A percentile compares a stretch with the other conserved stretches of the same genome.
Conservation (phyloP, 1,140 invertebrate species). For the Fopius arisanus region DNA sequence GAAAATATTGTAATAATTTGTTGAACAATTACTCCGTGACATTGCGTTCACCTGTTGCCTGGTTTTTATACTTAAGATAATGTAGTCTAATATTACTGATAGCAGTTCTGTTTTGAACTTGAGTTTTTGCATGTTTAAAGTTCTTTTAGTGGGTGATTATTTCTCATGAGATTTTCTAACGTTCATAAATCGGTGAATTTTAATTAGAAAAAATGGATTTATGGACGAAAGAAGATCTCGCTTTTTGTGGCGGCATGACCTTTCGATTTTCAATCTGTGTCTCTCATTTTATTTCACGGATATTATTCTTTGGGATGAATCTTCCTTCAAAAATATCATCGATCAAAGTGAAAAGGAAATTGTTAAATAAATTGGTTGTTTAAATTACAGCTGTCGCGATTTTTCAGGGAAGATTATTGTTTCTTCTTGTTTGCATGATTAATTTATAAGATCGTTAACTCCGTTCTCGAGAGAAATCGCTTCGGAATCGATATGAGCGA, state of each 20-base stretch:
- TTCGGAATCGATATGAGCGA: too few species aligned
- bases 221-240: background rate
- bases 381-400: background rate
- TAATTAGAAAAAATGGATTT: background rate
- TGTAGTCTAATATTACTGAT: background rate
- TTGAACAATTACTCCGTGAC: slow-evolving; percentile 1
- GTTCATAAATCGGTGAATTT: slow-evolving; percentile 7
- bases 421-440: slow-evolving; percentile 23
- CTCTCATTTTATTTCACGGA: slow-evolving; percentile 23
- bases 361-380: background rate
- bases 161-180: slow-evolving; percentile 6
- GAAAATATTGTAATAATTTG: slow-evolving; percentile 1
- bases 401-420: background rate
- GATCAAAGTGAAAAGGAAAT: background rate
- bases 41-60: slow-evolving; percentile 5
- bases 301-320: slow-evolving; percentile 7
- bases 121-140: slow-evolving; percentile 17
- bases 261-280: slow-evolving; percentile 24
- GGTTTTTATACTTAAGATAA: slow-evolving; percentile 6
- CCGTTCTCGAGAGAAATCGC: slow-evolving; percentile 19
- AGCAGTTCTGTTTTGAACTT: background rate
- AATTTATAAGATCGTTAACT: slow-evolving; percentile 4
- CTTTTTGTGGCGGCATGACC: background rate
- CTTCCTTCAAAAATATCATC: background rate
- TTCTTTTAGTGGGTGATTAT: background rate